These are phyloP conservation scores for Bubo bubo DNA, from an alignment of 2,113 vertebrate species.

Conservation along the genomic window DNA sequence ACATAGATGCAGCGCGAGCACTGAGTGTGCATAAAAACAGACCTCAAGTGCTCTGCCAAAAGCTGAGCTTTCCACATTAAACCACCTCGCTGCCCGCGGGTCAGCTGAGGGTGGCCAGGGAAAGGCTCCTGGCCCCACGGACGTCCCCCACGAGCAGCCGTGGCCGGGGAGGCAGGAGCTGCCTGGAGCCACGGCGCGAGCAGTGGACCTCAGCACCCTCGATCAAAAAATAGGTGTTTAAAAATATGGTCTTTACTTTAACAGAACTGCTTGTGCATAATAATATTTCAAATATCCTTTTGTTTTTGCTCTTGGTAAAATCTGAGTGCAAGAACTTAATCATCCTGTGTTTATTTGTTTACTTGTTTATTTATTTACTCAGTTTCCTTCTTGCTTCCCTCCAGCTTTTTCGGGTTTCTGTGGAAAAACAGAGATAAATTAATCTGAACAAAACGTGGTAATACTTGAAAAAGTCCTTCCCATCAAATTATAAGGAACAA, in stretches of 20 bases:
- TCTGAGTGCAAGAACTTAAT: background rate
- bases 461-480: background rate
- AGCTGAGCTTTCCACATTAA: background rate
- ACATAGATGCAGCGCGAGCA: accelerated
- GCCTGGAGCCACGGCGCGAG: background rate
- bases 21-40: too few relatives aligned
- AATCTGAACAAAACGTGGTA: background rate
- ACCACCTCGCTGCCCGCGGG: accelerated
- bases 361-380: background rate
- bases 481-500: background rate
- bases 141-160: background rate
- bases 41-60: background rate
- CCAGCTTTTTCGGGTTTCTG: background rate
- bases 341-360: background rate
- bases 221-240: accelerated
- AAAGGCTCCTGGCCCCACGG: accelerated
- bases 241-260: accelerated
- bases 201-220: accelerated
- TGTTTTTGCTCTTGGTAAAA: background rate
- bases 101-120: background rate
- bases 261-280: background rate
- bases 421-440: constrained; percentile 13
- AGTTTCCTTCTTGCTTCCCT: background rate
- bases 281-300: background rate
- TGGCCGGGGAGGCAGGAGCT: background rate